Base-by-base conservation (phyloP, 2,113 vertebrate genomes). In the Steatornis caripensis region DNA sequence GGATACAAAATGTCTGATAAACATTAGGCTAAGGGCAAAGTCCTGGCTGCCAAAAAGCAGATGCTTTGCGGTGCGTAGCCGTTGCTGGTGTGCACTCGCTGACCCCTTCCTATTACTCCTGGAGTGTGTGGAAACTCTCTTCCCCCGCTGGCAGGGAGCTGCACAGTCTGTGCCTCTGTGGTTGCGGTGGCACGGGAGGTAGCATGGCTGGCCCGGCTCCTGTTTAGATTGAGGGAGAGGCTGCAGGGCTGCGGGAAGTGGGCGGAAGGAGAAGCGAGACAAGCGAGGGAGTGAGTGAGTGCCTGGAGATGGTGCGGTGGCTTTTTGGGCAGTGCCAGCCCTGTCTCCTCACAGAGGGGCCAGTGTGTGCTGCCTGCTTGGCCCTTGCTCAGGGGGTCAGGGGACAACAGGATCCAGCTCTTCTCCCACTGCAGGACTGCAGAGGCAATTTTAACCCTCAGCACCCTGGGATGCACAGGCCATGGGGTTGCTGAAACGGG, bases 181-280 rank as follows among this genome's bases (percentile, higher is more conserved):
- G 93, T 92, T 97, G 90, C 0, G 0, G 65, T 61, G 87, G 78
- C 49, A 92, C 4, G 7, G 68, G 37, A 84, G 87, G 87, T 69
- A 89, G 77, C 71, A 90, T 83, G 68, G 96, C 76, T 85, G 89
- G 39, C 77, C 46, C 3, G 1, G 14, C 22, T 85, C 12, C 30
- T 79, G 83, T 97, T 97, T 97, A 62, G 81, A 85, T 94, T 87
- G 94, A 92, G 95, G 93, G 91, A 95, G 72, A 62, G 88, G 93
- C 91, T 72, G 69, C 87, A 54, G 78, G 80, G 76, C 34, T 79
- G 51, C 41, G 75, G 88, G 84, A 83, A 94, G 41, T 8, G 36
- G 72, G 39, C 9, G 1, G 69, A 58, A 84, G 82, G 41, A 94
- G 93, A 82, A 64, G 77, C 2, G 16, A 76, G 78, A 82, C 14